Base-by-base conservation (phyloP, 1,140 invertebrate genomes). In the Carcinoscorpius rotundicauda region DNA sequence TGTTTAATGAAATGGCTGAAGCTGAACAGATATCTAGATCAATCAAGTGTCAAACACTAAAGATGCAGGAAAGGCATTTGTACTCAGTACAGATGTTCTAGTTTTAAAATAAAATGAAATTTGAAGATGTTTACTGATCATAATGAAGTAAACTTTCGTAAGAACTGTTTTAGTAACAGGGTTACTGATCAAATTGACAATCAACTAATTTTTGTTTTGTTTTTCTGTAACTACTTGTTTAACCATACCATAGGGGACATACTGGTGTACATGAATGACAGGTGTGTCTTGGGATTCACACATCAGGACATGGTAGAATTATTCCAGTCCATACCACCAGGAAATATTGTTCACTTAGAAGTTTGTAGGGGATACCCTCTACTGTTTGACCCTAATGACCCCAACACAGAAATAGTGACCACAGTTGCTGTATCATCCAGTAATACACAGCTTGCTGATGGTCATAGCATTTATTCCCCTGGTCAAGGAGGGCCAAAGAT, bases 371-470 rank as follows among this genome's bases (percentile, higher is more conserved):
- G 96, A 50, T 98, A 99, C 77, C 87, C 91, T 1, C 79, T 98
- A 58, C 88, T 93, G 3, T 96, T 98, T 75, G 94, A 98, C 79
- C 93, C 93, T 0, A 92, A 95, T 73, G 95, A 98, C 80, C 94
- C 94, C 0, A 96, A 97, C 75, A 97, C 89, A 0, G 89, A 96
- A 76, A 93, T 97, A 64, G 87, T 97, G 6, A 97, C 93, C 3
- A 97, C 93, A 0, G 85, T 96, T 65, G 94, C 94, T 4, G 93
- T 97, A 9, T 89, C 89, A 72, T 83, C 83, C 60, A 29, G 29
- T 29, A 29, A 29, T 29, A 29, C 29, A 29, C 29, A 29, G 29
- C 29, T 29, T 29, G 76, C 75, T 53, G 66, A 70, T 8, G 58
- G 62, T 4, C 61, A 58, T 64, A 58, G 62, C 58, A 63, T 66